These are phyloP conservation scores for Megaceryle alcyon DNA, from an alignment of 2,797 vertebrate genomes.

Conservation along the genomic window DNA sequence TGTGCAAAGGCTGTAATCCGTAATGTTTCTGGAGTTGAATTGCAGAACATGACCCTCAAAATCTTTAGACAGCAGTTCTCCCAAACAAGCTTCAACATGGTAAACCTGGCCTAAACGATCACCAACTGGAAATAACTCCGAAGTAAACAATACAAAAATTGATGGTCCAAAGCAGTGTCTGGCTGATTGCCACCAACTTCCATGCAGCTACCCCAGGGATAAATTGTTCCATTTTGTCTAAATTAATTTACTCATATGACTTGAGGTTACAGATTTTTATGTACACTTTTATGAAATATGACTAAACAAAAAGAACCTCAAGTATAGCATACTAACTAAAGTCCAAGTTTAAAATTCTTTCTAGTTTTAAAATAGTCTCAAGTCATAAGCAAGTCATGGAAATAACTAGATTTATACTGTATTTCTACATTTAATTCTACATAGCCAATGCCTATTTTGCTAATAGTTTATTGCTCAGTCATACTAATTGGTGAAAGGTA, in stretches of 20 bases:
- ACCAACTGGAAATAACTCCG: neutral
- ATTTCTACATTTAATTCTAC: neutral
- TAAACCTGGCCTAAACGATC: neutral
- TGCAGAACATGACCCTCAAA: neutral
- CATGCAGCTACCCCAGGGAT: neutral
- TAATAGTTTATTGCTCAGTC: neutral
- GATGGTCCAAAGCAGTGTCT: neutral
- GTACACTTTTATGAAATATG: neutral
- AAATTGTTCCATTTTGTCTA: conserved; percentile 14
- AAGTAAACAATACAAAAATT: neutral
- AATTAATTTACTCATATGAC: neutral
- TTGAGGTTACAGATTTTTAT: neutral
- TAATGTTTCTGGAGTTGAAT: neutral
- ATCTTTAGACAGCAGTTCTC: neutral
- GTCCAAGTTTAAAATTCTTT: neutral
- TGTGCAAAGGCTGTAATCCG: neutral
- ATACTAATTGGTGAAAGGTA: neutral
- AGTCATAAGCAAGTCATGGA: neutral
- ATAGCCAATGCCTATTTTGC: neutral
- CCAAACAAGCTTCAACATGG: neutral
- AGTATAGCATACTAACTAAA: neutral
- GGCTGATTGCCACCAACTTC: neutral
- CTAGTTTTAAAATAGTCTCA: neutral
- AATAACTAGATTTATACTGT: neutral
- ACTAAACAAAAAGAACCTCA: neutral